Conservation (phyloP, 1,140 invertebrate genomes). For the Wiebesia pumilae region DNA sequence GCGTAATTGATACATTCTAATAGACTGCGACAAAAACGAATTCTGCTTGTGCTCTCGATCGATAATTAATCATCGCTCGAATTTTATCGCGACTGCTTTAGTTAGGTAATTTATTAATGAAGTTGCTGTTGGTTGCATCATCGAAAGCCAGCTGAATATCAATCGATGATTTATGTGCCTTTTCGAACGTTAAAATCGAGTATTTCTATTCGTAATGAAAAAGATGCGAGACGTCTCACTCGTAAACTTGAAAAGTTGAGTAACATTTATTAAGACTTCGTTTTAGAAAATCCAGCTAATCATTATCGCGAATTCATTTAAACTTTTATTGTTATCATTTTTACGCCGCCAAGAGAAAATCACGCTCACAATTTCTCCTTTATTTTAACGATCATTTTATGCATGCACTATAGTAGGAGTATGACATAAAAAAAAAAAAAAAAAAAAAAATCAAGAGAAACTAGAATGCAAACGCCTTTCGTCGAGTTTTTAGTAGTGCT, state of each 20-base stretch:
- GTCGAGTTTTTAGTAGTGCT: not conserved
- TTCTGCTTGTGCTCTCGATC: no score
- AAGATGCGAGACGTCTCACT: no score
- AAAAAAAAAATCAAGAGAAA: not conserved
- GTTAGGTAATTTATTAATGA: no score
- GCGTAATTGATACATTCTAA: not conserved
- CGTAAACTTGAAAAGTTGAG: no score
- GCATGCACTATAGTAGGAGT: not conserved
- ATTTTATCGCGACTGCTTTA: no score
- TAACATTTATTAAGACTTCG: not conserved
- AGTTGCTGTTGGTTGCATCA: no score
- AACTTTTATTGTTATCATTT: not conserved
- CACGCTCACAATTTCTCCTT: conserved; percentile 17
- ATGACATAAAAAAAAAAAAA: not conserved
- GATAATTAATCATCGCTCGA: no score
- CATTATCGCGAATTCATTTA: not conserved
- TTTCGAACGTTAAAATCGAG: no score
- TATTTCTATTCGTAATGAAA: no score
- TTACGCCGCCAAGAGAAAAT: not conserved
- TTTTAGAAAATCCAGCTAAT: not conserved
- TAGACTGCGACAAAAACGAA: no score
- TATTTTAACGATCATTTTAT: not conserved
- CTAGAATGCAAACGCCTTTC: conserved; percentile 12
- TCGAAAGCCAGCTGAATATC: no score
- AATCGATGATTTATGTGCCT: no score